Base-by-base conservation (phyloP, 2,113 vertebrate genomes). In the Motacilla alba region DNA sequence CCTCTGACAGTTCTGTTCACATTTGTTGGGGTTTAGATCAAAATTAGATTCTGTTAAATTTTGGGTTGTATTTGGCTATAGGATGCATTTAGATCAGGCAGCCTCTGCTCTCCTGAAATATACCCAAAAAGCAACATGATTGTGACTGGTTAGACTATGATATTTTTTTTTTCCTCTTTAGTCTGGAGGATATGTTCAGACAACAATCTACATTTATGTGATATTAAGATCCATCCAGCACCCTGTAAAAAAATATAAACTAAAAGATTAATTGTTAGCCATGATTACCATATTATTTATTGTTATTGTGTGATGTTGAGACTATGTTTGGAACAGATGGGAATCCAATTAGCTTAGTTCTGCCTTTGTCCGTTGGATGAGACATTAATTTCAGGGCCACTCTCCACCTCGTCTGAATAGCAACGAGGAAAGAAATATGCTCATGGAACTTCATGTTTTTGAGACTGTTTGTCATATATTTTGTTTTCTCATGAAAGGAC, bases 291-390 rank as follows among this genome's bases (percentile, higher is more conserved):
- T 89, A 91, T 94, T 94, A 94, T 94, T 94, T 95, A 83, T 93
- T 93, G 81, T 93, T 91, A 72, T 83, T 82, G 56, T 92, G 77
- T 93, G 79, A 94, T 96, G 70, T 91, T 95, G 87, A 89, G 94
- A 88, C 72, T 92, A 89, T 96, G 95, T 96, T 96, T 84, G 74
- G 94, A 97, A 93, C 95, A 98, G 97, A 97, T 97, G 94, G 94
- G 93, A 96, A 97, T 94, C 95, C 93, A 96, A 94, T 96, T 96
- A 97, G 81, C 92, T 97, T 94, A 83, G 95, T 93, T 96, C 91
- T 95, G 95, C 87, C 87, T 96, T 96, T 96, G 95, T 95, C 96
- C 28, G 3, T 90, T 86, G 92, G 94, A 92, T 85, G 70, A 96
- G 95, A 95, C 95, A 94, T 96, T 97, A 95, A 97, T 96, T 97